Percentiles rank a stretch among this genome's conserved stretches.
phyloP scores from a whole-genome alignment of 2,888 invertebrate species.

The Harmothoe impar region DNA sequence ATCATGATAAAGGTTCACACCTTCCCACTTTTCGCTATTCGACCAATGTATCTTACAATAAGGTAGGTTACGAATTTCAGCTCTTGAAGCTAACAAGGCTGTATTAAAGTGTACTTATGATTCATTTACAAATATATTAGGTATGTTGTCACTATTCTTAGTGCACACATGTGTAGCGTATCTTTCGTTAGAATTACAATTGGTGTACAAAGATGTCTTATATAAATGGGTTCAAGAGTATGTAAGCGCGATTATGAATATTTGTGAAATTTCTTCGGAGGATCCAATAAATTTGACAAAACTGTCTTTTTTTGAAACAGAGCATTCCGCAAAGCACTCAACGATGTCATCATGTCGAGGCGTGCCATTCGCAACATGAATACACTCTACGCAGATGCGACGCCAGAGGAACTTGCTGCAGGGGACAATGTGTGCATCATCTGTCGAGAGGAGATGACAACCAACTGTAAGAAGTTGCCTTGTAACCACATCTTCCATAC shows the following conservation, averaged over 20 bases:
- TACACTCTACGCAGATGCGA: constrained; percentile 95
- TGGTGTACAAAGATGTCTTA: too few species aligned
- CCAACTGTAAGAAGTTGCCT: constrained; percentile 93
- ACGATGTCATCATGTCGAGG: constrained; percentile 96
- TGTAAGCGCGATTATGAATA: too few species aligned
- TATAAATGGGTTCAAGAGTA: too few species aligned
- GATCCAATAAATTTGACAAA: too few species aligned
- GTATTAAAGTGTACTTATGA: too few species aligned
- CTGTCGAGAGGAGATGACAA: constrained; percentile 94
- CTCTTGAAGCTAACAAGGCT: too few species aligned
- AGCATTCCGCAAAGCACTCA: constrained; percentile 95
- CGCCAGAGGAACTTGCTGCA: constrained; percentile 93
- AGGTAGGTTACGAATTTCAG: constrained; percentile 85
- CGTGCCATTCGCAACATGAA: constrained; percentile 99
- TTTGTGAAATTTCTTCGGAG: too few species aligned
- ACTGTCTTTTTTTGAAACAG: constrained; percentile 83
- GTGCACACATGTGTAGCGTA: neutral
- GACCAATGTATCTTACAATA: constrained; percentile 99
- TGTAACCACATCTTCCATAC: constrained; percentile 99
- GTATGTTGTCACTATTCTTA: neutral
- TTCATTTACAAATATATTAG: neutral
- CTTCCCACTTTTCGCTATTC: constrained; percentile 97
- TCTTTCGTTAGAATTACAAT: too few species aligned
- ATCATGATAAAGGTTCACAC: constrained; percentile 99
- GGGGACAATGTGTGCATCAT: constrained; percentile 99